Conservation (phyloP, 1,140 invertebrate genomes). For the Cotesia glomerata region DNA sequence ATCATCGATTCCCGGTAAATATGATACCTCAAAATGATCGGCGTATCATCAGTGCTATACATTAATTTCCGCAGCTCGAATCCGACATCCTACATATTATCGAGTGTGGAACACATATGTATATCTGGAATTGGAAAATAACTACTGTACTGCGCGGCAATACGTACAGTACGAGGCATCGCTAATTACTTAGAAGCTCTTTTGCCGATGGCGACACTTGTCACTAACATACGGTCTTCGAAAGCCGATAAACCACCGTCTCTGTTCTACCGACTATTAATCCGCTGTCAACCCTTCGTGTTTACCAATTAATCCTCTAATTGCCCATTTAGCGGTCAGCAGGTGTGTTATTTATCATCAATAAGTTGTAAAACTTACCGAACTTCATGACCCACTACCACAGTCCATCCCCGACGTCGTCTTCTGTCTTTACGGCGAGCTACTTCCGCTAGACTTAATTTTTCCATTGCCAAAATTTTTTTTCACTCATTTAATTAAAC, state of each 20-base stretch:
- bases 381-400: slow-evolving; percentile 69
- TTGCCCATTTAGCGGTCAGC: neutral
- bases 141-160: neutral
- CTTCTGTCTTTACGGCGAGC: slow-evolving; percentile 60
- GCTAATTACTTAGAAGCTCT: slow-evolving; percentile 8
- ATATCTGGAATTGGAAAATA: too few species aligned
- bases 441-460: slow-evolving; percentile 57
- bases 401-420: slow-evolving; percentile 70
- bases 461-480: slow-evolving; percentile 45
- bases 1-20: too few species aligned
- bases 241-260: neutral
- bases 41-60: too few species aligned
- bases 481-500: neutral
- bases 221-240: neutral
- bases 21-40: too few species aligned
- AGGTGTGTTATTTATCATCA: slow-evolving; percentile 8
- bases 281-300: neutral
- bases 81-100: too few species aligned
- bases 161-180: neutral
- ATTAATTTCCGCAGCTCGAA: too few species aligned
- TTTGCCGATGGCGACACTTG: slow-evolving; percentile 33
- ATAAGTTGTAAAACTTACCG: slow-evolving; percentile 56
- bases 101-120: too few species aligned
- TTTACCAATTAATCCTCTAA: slow-evolving; percentile 10
- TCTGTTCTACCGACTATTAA: slow-evolving; percentile 30